Base-by-base conservation (phyloP, 1,140 invertebrate genomes). In the Phthorimaea operculella region DNA sequence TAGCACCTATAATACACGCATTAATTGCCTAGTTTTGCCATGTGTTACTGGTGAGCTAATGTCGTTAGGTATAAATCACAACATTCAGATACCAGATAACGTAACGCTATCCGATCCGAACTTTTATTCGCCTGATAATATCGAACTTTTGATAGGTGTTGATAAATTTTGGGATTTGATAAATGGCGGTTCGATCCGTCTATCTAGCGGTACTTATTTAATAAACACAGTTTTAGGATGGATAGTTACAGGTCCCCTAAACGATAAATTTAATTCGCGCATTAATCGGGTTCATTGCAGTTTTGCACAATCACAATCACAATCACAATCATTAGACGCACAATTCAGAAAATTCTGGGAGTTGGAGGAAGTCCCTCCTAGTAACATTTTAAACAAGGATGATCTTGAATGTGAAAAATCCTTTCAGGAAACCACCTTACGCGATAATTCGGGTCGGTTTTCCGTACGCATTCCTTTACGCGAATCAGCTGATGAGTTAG, bases 391-490 rank as follows among this genome's bases (percentile, higher is more conserved):
- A 8, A 48, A 33, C 6, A n/a, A 53, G 4, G 67, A 76, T 33
- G 67, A 72, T 42, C 15, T 10, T 15, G 7, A 9, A 28, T 72
- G 68, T 44, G 69, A 72, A 58, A 42, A 57, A 21, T 54, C 62
- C 54, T 74, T 68, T 60, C 11, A 53, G n/a, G 18, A 60, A 28
- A 70, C 55, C 16, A 63, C 62, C 5, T 58, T 28, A 11, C 58
- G 68, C 7, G 56, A 65, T 34, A 33, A 18, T 1, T 51, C 57
- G 16, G 68, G 72, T 14, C 51, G 58, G 34, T 75, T 68, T 44
- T 45, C 60, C 9, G 66, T 77, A 10, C 50, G 47, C 28, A 50
- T 54, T 14, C 52, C 52, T 11, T 33, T 54, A 15, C 14, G 16
- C 6, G 39, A 54, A 47, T 44, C 36, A 45, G 36, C 52, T 54